Base-by-base conservation (phyloP, 1,140 invertebrate species). In the Zaprionus taronus region DNA sequence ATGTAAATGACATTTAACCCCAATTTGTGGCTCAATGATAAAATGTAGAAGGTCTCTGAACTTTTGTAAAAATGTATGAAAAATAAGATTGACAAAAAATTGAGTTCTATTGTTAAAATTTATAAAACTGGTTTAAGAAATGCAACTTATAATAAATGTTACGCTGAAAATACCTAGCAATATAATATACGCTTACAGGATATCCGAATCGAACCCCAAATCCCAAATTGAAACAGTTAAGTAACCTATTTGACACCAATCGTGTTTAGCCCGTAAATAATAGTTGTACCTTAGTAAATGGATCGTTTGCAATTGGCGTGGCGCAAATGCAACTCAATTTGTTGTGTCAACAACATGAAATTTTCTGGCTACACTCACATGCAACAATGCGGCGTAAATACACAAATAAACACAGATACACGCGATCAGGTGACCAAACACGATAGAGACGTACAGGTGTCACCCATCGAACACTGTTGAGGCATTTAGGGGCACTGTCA, bases 281-380 rank as follows among this genome's bases (percentile, higher is more conserved):
- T 49, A n/a, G 20, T 36, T 28, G n/a, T 65, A 17, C n/a, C 15
- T 57, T 41, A 14, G 4, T 20, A 70, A 72, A 72, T 57, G 31
- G 24, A 51, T 58, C 31, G 53, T 41, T 73, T 62, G 20, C 55
- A 56, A 64, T 41, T 58, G 51, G 11, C 57, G n/a, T 44, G 44
- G 15, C 49, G n/a, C 1, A 55, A 44, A 36, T 68, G 57, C 57
- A 69, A 47, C 24, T 31, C 44, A 60, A 58, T 67, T 36, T 62
- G 49, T n/a, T 44, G 65, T 68, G 64, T 28, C 64, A 60, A 68
- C 71, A 61, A 41, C 24, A 51, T 22, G 17, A 51, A 51, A 51
- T 73, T 73, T 58, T 68, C 71, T 11, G 36, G 47, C 57, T 44
- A 61, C 11, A 60, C 51, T 17, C 51, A 47, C 72, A 69, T 70